Conservation (phyloP, 1,140 invertebrate genomes). For the Epicauta chinensis region DNA sequence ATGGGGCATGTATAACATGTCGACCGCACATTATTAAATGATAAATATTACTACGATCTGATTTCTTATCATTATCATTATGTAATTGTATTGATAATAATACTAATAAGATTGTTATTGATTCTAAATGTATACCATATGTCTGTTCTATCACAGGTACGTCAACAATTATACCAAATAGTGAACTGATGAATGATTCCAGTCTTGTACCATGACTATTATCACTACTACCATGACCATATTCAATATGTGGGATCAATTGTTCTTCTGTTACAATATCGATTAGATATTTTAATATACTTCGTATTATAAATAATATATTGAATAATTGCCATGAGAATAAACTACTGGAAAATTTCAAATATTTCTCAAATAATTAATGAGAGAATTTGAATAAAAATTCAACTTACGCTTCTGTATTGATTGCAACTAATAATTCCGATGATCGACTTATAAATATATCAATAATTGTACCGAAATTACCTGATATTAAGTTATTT, state of each 20-base stretch:
- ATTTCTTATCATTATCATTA: constrained; percentile 58
- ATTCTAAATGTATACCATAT: constrained; percentile 82
- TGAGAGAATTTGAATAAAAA: constrained; percentile 13
- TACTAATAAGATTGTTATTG: constrained; percentile 79
- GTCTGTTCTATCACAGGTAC: constrained; percentile 79
- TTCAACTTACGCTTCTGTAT: constrained; percentile 74
- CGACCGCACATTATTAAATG: constrained; percentile 69
- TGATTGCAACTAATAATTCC: constrained; percentile 73
- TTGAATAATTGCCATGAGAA: constrained; percentile 95
- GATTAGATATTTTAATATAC: constrained; percentile 83
- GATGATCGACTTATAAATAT: constrained; percentile 73
- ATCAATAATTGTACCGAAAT: constrained; percentile 78
- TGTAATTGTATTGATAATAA: constrained; percentile 87
- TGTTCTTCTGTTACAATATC: constrained; percentile 71
- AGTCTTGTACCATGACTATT: constrained; percentile 37
- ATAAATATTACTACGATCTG: constrained; percentile 51
- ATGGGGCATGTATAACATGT: constrained; percentile 62
- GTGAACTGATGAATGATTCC: constrained; percentile 58
- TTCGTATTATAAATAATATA: constrained; percentile 84
- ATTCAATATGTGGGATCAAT: constrained; percentile 66
- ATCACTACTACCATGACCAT: no score
- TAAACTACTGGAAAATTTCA: constrained; percentile 67
- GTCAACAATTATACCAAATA: constrained; percentile 71
- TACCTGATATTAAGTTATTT: constrained; percentile 81
- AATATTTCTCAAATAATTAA: constrained; percentile 14